Evolutionary conservation across 2,113 vertebrate species (phyloP).

Genomic region (Grammatotria lemairii): DNA sequence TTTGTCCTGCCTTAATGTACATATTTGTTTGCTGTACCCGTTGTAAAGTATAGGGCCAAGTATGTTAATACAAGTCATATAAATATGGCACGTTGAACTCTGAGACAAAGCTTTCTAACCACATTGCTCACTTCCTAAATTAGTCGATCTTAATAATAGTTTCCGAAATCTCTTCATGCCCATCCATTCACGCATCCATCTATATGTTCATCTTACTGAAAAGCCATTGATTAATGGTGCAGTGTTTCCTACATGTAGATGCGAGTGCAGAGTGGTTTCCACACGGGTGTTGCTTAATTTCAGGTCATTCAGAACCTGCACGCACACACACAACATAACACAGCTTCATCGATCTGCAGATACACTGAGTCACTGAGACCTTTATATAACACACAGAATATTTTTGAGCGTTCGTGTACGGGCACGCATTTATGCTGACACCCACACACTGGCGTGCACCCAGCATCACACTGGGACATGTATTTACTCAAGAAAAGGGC

Average conservation of each 20-base stretch:
- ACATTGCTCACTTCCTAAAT: neutral
- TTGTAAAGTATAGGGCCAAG: neutral
- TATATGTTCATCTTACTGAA: neutral
- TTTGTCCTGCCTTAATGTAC: neutral
- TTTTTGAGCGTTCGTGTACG: neutral
- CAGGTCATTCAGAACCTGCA: neutral
- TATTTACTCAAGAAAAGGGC: neutral
- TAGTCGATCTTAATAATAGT: neutral
- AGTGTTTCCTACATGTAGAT: neutral
- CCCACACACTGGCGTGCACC: neutral
- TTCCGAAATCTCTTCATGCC: neutral
- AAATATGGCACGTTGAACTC: neutral
- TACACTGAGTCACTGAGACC: neutral
- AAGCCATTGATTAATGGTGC: neutral
- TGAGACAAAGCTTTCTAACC: neutral
- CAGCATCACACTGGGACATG: neutral
- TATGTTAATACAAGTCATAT: neutral
- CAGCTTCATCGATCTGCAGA: neutral
- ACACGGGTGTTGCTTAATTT: neutral
- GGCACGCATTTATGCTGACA: neutral
- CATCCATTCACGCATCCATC: neutral
- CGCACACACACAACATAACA: neutral
- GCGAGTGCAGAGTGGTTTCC: neutral
- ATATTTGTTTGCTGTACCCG: neutral
- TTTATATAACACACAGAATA: neutral